Base-by-base conservation (phyloP, 2,888 invertebrate species). In the Zelleria hepariella region DNA sequence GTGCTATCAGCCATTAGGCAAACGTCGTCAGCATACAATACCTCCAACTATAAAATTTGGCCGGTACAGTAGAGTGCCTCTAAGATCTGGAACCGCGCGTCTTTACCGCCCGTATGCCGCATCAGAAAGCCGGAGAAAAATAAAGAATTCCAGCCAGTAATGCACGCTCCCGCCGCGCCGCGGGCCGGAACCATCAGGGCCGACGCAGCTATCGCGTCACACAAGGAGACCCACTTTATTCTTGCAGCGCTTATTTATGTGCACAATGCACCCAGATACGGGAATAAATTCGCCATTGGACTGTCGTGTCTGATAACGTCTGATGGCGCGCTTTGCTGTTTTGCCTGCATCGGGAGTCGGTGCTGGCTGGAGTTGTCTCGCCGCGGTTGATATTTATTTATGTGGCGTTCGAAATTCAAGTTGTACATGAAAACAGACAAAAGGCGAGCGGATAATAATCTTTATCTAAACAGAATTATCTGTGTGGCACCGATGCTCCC, bases 141-240 rank as follows among this genome's bases (percentile, higher is more conserved):
- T 32, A 56, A 56, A 56, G 55, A 42, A 32, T 32, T 27, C 23
- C 23, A 18, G 25, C 18, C 55, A 32, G 55, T 56, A 56, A 56
- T 56, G 55, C 55, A 56, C 32, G 27, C 55, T 7, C 32, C 32
- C 27, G 55, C 55, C 55, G 53, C 53, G 55, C 55, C 26, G 55
- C 26, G 20, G n/a, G 57, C 24, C 57, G 57, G 47, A 57, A 57
- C 23, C 47, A 74, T 78, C 76, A 74, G 73, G 70, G 73, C 72
- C 73, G 72, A 72, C 73, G 77, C 71, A 68, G 76, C 76, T 85
- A 84, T 84, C 85, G 84, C 81, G 82, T 82, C 83, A 77, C 74
- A 74, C 69, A 68, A 73, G 74, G 75, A 42, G 42, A 75, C 77
- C 53, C 78, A 73, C 74, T 75, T 74, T 76, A 70, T 72, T 75